These are phyloP conservation scores for cattle (Bos taurus) DNA, from an alignment of 2,113 vertebrate species.

Conservation along the genomic window ARS-UCD2.0 NC_037356.1:19779501-19780000, in stretches of 20 bases:
- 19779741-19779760: background rate
- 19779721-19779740: background rate
- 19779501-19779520: background rate
- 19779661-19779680: background rate
- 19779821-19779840: background rate
- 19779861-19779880: background rate
- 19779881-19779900: background rate
- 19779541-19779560: background rate
- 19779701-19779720: background rate
- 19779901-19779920: background rate
- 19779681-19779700: background rate
- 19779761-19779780: background rate
- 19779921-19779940: background rate
- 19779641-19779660: background rate
- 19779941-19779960: background rate
- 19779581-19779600: background rate
- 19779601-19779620: background rate
- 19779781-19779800: background rate
- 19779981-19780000: background rate
- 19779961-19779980: background rate
- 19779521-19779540: background rate
- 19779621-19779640: conserved; percentile 19
- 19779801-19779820: background rate
- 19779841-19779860: background rate
- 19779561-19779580: background rate